Conservation (phyloP, 1,140 invertebrate species). For the Zaprionus kolodkinae region DNA sequence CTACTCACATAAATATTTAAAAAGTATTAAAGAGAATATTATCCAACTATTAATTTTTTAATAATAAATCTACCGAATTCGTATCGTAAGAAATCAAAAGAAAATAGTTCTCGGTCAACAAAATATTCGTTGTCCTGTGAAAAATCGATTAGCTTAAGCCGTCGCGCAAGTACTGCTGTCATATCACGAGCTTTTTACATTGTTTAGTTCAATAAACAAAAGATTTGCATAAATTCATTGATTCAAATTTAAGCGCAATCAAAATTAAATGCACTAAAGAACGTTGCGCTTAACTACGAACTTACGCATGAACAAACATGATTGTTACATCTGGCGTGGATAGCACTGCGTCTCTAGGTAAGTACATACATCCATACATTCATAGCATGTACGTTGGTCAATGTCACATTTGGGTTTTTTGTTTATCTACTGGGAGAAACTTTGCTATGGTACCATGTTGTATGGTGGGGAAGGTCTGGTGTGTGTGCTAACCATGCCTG, state of each 20-base stretch:
- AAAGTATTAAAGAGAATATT: background rate
- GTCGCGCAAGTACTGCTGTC: constrained; percentile 42
- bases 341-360: constrained; percentile 77
- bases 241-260: constrained; percentile 17
- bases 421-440: constrained; percentile 15
- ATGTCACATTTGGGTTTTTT: constrained; percentile 30
- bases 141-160: constrained; percentile 71
- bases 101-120: constrained; percentile 47
- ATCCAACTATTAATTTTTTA: background rate
- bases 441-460: background rate
- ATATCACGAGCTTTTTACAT: constrained; percentile 64
- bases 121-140: constrained; percentile 64
- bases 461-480: constrained; percentile 25
- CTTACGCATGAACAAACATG: constrained; percentile 77
- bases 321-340: constrained; percentile 83
- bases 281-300: constrained; percentile 21
- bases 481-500: background rate
- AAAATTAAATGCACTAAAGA: constrained; percentile 19
- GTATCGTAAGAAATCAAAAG: background rate
- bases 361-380: background rate
- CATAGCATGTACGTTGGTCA: constrained; percentile 38
- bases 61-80: background rate
- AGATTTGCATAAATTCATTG: constrained; percentile 17
- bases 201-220: constrained; percentile 45
- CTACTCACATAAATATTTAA: background rate